phyloP scores from a whole-genome alignment of 2,888 invertebrate genomes.

The Folsomia candida region DNA sequence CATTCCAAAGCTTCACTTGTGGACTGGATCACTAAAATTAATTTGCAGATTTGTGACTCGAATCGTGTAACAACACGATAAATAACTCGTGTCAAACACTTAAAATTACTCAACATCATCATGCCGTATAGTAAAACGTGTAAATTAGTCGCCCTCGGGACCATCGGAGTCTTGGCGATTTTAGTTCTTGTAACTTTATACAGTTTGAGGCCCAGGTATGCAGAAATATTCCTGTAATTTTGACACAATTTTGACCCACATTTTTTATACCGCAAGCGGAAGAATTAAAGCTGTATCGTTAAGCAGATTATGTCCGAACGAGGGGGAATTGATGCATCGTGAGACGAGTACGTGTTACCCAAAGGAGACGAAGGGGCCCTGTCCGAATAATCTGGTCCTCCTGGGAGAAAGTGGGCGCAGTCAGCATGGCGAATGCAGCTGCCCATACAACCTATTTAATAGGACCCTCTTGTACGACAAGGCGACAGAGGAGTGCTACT shows the following conservation, averaged over 20 bases:
- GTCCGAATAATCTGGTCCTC: slow-evolving; percentile 22
- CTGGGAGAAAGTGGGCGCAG: slow-evolving; percentile 12
- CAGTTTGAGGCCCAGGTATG: slow-evolving; percentile 22
- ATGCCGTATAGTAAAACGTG: slow-evolving; percentile 33
- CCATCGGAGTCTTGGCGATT: slow-evolving; percentile 26
- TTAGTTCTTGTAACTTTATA: slow-evolving; percentile 27
- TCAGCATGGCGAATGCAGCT: slow-evolving; percentile 27
- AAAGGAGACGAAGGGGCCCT: slow-evolving; percentile 28
- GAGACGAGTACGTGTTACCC: slow-evolving; percentile 20
- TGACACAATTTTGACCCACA: background rate
- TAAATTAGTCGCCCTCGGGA: slow-evolving; percentile 30
- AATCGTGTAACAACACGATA: no score
- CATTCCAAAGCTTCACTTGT: no score
- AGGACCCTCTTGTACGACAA: slow-evolving; percentile 23
- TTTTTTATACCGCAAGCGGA: no score
- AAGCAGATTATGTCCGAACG: slow-evolving; percentile 18
- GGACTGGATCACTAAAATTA: no score
- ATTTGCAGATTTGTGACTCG: no score
- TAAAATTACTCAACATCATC: no score
- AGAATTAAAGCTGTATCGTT: background rate
- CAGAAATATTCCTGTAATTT: background rate
- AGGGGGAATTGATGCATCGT: slow-evolving; percentile 16
- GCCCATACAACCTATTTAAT: slow-evolving; percentile 25
- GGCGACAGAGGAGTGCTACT: slow-evolving; percentile 23
- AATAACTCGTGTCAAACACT: no score